Conservation (phyloP, 2,113 vertebrate species). For the Smithornis capensis region DNA sequence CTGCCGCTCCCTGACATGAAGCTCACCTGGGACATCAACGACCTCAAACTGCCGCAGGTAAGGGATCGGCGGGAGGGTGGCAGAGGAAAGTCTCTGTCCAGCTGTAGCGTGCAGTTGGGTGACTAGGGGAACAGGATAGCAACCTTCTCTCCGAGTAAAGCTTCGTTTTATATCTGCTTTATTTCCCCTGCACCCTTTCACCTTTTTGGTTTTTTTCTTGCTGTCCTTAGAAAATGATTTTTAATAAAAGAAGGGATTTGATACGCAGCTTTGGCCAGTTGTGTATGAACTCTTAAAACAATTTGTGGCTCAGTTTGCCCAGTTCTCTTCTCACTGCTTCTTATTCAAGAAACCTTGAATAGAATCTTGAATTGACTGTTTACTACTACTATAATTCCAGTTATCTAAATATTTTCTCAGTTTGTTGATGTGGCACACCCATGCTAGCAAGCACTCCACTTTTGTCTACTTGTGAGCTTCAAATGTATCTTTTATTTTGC, state of each 20-base stretch:
- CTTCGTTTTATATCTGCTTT: rapidly evolving
- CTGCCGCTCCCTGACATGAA: conserved; percentile 78
- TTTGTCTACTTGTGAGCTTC: not conserved
- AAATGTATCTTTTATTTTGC: rapidly evolving
- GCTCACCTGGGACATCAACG: conserved; percentile 95
- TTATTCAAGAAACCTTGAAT: not conserved
- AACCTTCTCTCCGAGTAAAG: rapidly evolving
- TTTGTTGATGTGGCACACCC: not conserved
- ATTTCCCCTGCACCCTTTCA: rapidly evolving
- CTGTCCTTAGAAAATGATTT: not conserved
- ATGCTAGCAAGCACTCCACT: rapidly evolving
- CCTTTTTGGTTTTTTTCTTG: not conserved
- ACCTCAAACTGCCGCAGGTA: conserved; percentile 94
- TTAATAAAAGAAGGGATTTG: not conserved
- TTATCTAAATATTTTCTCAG: rapidly evolving
- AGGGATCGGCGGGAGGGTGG: rapidly evolving
- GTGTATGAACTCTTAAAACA: not conserved
- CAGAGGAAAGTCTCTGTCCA: rapidly evolving
- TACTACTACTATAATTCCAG: not conserved
- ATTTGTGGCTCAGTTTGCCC: rapidly evolving
- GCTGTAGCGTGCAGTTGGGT: rapidly evolving
- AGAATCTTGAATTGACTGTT: not conserved
- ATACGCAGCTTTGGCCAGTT: rapidly evolving
- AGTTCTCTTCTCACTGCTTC: not conserved
- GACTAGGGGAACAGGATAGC: rapidly evolving